A percentile compares a stretch with the other conserved stretches of the same genome.
Evolutionary conservation across 64 coral and sea anemone species (phyloP).

Genomic region (Cladopsammia gracilis): DNA sequence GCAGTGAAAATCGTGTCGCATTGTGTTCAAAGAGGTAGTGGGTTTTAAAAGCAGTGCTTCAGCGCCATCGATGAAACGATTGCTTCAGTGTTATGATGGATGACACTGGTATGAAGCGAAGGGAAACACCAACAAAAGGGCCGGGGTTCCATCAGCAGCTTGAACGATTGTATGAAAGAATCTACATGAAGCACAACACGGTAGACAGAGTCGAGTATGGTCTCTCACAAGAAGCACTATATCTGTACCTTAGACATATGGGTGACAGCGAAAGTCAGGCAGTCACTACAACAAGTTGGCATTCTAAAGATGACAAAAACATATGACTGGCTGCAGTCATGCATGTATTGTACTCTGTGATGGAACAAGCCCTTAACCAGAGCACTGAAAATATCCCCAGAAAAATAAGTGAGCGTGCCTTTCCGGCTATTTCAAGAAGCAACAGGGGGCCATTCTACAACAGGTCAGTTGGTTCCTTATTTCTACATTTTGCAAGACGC

Average conservation of each 20-base stretch:
- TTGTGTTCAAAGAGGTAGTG: no score
- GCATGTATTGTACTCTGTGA: conserved; percentile 9
- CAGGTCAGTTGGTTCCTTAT: conserved; percentile 7
- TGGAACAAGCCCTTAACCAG: conserved; percentile 13
- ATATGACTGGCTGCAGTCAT: conserved; percentile 17
- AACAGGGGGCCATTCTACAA: conserved; percentile 27
- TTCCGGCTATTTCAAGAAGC: conserved; percentile 10
- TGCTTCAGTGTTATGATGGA: conserved; percentile 24
- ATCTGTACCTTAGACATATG: conserved; percentile 5
- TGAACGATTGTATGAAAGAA: no score
- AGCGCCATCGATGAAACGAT: conserved; percentile 30
- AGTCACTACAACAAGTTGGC: neutral
- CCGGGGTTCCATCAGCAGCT: no score
- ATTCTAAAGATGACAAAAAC: conserved; percentile 24
- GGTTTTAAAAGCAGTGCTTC: neutral
- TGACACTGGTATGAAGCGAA: conserved; percentile 25
- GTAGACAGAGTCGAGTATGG: conserved; percentile 1
- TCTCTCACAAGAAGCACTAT: conserved; percentile 5
- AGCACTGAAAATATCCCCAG: conserved; percentile 15
- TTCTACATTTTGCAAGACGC: neutral
- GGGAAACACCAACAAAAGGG: no score
- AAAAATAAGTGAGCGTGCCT: neutral
- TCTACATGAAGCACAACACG: neutral
- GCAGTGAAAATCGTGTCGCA: no score
- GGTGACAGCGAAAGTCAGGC: neutral